Base-by-base conservation (phyloP, 2,888 invertebrate genomes). In the Alitta virens region DNA sequence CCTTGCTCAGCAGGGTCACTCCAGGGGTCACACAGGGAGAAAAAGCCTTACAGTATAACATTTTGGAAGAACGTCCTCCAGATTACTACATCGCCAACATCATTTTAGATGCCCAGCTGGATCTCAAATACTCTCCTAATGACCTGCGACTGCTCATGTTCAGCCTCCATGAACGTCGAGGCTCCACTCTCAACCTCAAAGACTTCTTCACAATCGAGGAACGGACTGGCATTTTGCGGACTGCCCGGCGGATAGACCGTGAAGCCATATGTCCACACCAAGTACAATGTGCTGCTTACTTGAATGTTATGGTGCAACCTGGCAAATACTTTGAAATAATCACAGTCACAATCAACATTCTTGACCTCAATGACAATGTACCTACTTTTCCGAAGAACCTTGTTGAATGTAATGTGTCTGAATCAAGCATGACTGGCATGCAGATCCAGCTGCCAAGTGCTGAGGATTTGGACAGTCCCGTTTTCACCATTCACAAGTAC, bases 1-100 rank as follows among this genome's bases (percentile, higher is more conserved):
- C 33, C 33, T 33, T 33, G 33, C 33, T 33, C 33, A 33, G 33
- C 33, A 7, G 63, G 33, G n/a, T 68, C 65, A 71, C 71, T 70
- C 50, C 62, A 53, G 21, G 67, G 70, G 59, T 71, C 70, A 56
- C 65, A 59, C 63, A 70, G 71, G 7, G 69, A 69, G 57, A 57
- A 12, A 26, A 46, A 43, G 57, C 43, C 33, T 33, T 57, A 12
- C 49, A 50, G 40, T 51, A 59, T 24, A 27, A 33, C 18, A 59
- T 59, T 3, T 49, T 59, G 50, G 59, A 59, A 51, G 59, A 59
- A 33, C 52, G 50, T 1, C 51, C 59, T n/a, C 50, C 59, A 2
- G 49, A 59, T 51, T 38, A 50, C 12, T 59, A 38, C 59, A 59
- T 59, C 50, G 49, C 59, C 16, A 49, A 59, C 18, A 59, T 59